Percentiles rank a stretch among this genome's conserved stretches.
Conservation (phyloP, 2,888 invertebrate genomes). For the Venusia cambrica region DNA sequence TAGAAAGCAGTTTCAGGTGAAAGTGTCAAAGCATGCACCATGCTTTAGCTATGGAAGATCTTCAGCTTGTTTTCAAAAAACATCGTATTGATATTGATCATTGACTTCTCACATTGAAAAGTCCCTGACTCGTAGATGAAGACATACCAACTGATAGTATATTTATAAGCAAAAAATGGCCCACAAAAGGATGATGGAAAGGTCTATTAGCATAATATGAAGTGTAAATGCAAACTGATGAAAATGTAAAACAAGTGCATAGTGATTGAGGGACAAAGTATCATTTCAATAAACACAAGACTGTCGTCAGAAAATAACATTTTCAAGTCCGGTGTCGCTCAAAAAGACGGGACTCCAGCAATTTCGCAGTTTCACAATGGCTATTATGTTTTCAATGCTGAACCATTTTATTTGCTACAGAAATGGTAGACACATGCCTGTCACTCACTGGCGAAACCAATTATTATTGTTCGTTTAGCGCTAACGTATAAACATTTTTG, state of each 20-base stretch:
- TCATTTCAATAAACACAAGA: constrained; percentile 21
- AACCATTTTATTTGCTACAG: constrained; percentile 38
- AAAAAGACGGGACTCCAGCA: constrained; percentile 29
- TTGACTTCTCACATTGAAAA: too few relatives aligned
- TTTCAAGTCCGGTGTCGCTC: constrained; percentile 33
- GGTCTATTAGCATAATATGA: too few relatives aligned
- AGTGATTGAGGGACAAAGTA: constrained; percentile 23
- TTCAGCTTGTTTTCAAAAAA: too few relatives aligned
- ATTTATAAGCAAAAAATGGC: too few relatives aligned
- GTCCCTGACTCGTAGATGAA: too few relatives aligned
- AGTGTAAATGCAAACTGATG: too few relatives aligned
- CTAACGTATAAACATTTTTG: constrained; percentile 21
- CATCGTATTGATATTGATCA: too few relatives aligned
- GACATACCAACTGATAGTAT: too few relatives aligned
- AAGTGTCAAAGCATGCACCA: too few relatives aligned
- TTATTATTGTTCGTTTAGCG: constrained; percentile 39
- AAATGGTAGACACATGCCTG: constrained; percentile 51
- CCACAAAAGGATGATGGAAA: too few relatives aligned
- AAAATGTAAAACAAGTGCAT: constrained; percentile 6
- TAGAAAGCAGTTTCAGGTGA: too few relatives aligned
- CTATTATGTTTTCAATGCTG: constrained; percentile 38
- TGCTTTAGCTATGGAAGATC: too few relatives aligned
- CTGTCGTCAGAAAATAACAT: constrained; percentile 22
- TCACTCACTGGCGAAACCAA: constrained; percentile 48
- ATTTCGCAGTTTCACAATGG: constrained; percentile 43